Conservation (phyloP, 2,888 invertebrate species). For the Molanna angustata region DNA sequence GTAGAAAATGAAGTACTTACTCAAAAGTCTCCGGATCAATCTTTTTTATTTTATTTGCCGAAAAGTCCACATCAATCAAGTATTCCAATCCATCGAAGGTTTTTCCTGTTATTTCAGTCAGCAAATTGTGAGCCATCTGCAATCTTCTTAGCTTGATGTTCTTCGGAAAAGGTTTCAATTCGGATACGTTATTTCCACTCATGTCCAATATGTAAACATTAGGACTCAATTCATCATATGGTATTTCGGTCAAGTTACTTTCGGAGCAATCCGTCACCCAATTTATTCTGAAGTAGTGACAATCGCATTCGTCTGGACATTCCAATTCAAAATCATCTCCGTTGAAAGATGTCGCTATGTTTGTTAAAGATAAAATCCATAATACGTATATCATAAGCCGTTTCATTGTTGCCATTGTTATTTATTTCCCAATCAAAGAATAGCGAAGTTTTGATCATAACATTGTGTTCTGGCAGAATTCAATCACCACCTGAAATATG, state of each 20-base stretch:
- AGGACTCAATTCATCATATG: conserved; percentile 64
- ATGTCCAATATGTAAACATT: conserved; percentile 70
- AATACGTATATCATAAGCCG: conserved; percentile 6
- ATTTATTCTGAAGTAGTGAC: conserved; percentile 72
- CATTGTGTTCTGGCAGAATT: too few species aligned
- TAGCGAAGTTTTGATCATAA: background rate
- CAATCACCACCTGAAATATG: too few species aligned
- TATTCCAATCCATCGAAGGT: conserved; percentile 65
- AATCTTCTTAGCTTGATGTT: conserved; percentile 67
- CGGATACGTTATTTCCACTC: conserved; percentile 65
- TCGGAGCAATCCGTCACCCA: conserved; percentile 77
- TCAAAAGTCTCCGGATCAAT: conserved; percentile 65
- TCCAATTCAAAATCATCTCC: conserved; percentile 65
- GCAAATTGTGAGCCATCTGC: conserved; percentile 65
- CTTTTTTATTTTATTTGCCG: conserved; percentile 61
- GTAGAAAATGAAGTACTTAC: conserved; percentile 46
- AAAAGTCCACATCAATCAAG: conserved; percentile 68
- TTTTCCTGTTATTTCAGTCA: conserved; percentile 58
- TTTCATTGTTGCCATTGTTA: conserved; percentile 13
- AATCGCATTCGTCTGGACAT: conserved; percentile 72
- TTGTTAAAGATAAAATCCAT: conserved; percentile 11
- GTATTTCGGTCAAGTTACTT: conserved; percentile 67
- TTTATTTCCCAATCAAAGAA: background rate
- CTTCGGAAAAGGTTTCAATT: conserved; percentile 59
- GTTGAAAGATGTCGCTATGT: conserved; percentile 39